Evolutionary conservation across 1,140 invertebrate species (phyloP).

Genomic region (Halesus radiatus): DNA sequence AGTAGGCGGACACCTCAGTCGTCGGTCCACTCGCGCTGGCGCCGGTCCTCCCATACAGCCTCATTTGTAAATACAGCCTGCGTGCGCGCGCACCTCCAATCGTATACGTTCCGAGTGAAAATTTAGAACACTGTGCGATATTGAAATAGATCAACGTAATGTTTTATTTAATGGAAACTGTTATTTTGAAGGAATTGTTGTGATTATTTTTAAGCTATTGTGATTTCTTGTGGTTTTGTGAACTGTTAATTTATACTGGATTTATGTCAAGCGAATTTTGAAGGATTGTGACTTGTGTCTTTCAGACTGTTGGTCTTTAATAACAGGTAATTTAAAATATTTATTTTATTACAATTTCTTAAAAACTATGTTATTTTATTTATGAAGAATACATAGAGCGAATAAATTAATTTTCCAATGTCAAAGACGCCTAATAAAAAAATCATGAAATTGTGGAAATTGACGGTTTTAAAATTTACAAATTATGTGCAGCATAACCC

Average conservation of each 20-base stretch:
- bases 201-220: background rate
- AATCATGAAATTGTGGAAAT: too few relatives aligned
- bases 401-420: too few relatives aligned
- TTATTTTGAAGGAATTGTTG: background rate
- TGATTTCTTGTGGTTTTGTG: slow-evolving; percentile 1
- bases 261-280: background rate
- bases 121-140: background rate
- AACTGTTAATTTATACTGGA: slow-evolving; percentile 2
- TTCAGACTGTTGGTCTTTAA: background rate
- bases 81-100: background rate
- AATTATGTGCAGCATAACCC: too few relatives aligned
- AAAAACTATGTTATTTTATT: too few relatives aligned
- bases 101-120: background rate
- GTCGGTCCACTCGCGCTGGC: slow-evolving; percentile 39
- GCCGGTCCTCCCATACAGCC: slow-evolving; percentile 9
- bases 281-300: background rate
- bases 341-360: background rate
- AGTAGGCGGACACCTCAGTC: slow-evolving; percentile 46
- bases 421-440: too few relatives aligned
- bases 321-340: slow-evolving; percentile 15
- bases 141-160: background rate
- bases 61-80: background rate
- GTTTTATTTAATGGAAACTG: background rate
- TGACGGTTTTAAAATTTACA: too few relatives aligned
- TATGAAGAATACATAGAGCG: too few relatives aligned